Base-by-base conservation (phyloP, 2,888 invertebrate genomes). In the Drosophila nigricruria region DNA sequence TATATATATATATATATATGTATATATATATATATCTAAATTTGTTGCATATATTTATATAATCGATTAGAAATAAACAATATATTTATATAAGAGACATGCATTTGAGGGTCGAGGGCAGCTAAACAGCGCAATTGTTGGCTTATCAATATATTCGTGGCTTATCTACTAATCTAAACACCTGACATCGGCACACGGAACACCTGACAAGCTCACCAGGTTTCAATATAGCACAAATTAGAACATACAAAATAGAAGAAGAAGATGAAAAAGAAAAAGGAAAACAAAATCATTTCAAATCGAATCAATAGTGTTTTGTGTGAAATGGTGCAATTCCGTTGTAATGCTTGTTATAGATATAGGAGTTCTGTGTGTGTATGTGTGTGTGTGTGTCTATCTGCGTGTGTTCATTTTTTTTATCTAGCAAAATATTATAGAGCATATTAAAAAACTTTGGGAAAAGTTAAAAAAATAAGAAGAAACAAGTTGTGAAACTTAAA, bases 371-470 rank as follows among this genome's bases (percentile, higher is more conserved):
- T 50, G 25, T 38, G 10, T 23, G 27, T 25, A 43, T 27, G 43
- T 43, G 14, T 23, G 56, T 62, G 23, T 49, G 36, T 42, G 56
- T 20, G 1, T 2, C 9, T 18, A 18, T 40, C 4, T 40, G n/a
- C 4, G 18, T 40, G 38, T 18, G 30, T 30, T n/a, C n/a, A 30
- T 38, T 14, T 54, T 49, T 30, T 49, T 42, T 23, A 49, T 43
- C 47, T 42, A 40, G 60, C 64, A 27, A 50, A 57, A 59, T 53
- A 75, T 71, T 86, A 73, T 77, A 88, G 77, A 83, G 78, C 79
- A 81, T 77, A 88, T 86, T 80, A 78, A 84, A 89, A 89, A 81
- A 89, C 86, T 78, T 89, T 67, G 66, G 65, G 10, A 69, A 88
- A 84, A 83, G 73, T 83, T 88, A 64, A 73, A 57, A 71, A 43